Evolutionary conservation across 2,113 vertebrate genomes (phyloP).

Genomic region (rabbit (Oryctolagus cuniculus)): DNA sequence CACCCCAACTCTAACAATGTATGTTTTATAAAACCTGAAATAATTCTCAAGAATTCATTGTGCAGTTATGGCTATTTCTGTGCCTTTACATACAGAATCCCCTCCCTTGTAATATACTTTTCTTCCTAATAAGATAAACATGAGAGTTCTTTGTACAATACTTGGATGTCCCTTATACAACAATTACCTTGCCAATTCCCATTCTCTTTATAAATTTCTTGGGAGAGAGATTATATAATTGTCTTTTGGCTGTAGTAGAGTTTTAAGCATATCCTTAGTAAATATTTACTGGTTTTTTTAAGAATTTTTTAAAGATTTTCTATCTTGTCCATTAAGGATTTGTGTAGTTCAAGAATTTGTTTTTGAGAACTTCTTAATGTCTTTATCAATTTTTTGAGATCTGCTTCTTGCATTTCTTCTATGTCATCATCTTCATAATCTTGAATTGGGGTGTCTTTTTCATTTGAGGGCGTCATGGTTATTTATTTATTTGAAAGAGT

Average conservation of each 20-base stretch:
- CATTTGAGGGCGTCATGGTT: too few species aligned
- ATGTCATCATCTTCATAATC: too few species aligned
- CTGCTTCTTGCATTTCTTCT: too few species aligned
- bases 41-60: not conserved
- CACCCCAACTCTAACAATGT: not conserved
- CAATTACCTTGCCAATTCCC: slow-evolving; percentile 8
- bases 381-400: too few species aligned
- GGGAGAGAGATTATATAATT: not conserved
- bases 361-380: too few species aligned
- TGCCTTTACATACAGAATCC: not conserved
- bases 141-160: slow-evolving; percentile 27
- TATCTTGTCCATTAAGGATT: too few species aligned
- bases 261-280: slow-evolving; percentile 30
- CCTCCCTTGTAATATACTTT: not conserved
- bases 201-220: not conserved
- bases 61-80: not conserved
- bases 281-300: slow-evolving; percentile 5
- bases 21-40: not conserved
- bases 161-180: not conserved
- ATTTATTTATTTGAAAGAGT: too few species aligned
- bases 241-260: not conserved
- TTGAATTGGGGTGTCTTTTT: too few species aligned
- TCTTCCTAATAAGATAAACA: not conserved
- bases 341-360: too few species aligned
- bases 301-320: too few species aligned